phyloP scores from a whole-genome alignment of 2,113 vertebrate genomes.

The Podarcis cretensis region DNA sequence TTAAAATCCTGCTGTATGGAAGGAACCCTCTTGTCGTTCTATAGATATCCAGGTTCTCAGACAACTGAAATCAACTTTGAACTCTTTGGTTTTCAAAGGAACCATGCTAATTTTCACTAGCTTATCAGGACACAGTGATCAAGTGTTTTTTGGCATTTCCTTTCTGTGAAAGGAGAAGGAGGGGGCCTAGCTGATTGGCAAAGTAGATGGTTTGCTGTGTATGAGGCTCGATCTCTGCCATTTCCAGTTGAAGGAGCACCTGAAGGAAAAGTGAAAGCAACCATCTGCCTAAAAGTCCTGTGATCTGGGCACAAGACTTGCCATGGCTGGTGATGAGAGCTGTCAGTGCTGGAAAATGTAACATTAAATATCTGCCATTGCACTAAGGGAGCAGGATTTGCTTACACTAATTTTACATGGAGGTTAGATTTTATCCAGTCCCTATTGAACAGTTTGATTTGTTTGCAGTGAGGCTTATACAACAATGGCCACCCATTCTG shows the following conservation, averaged over 20 bases:
- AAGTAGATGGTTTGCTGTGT: background rate
- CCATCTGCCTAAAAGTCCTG: background rate
- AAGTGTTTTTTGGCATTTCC: background rate
- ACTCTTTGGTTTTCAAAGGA: fast-evolving
- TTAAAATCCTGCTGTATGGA: background rate
- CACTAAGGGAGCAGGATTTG: background rate
- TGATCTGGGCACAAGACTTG: background rate
- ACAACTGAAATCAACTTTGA: background rate
- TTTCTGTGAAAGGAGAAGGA: background rate
- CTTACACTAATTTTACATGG: no score
- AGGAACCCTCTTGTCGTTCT: background rate
- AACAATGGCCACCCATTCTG: no score
- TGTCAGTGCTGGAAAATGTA: no score
- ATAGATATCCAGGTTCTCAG: background rate
- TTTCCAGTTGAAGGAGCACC: background rate
- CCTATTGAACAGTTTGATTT: no score
- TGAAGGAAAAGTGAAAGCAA: no score
- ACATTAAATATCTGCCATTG: background rate
- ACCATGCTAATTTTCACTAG: fast-evolving
- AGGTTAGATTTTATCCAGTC: no score
- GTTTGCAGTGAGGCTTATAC: no score
- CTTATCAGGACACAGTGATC: background rate
- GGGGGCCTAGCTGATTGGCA: no score
- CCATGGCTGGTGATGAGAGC: background rate
- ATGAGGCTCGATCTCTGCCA: background rate